These are phyloP conservation scores for Prionailurus bengalensis DNA, from an alignment of 2,113 vertebrate genomes.

Conservation along the genomic window DNA sequence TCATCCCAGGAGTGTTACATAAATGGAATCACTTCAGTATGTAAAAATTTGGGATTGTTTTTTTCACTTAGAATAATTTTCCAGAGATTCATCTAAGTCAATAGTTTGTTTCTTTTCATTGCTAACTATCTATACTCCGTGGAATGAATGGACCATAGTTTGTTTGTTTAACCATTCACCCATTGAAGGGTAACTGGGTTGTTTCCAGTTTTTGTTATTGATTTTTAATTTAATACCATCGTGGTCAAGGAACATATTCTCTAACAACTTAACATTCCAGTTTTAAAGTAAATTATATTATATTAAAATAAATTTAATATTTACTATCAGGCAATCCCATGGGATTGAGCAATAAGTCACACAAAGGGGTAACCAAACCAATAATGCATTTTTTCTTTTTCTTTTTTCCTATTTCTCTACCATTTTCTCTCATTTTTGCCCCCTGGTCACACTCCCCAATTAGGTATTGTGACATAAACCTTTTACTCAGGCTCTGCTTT, in stretches of 20 bases:
- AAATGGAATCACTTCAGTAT: not conserved
- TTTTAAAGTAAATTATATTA: not conserved
- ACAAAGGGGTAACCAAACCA: not conserved
- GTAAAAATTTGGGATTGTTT: not conserved
- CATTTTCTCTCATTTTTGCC: not conserved
- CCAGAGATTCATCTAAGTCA: not conserved
- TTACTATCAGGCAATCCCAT: not conserved
- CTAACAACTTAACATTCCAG: not conserved
- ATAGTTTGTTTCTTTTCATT: not conserved
- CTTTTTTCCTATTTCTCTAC: not conserved
- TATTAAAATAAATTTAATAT: not conserved
- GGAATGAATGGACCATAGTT: too few species aligned
- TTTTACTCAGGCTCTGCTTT: not conserved
- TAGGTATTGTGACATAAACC: not conserved
- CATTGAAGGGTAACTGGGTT: not conserved
- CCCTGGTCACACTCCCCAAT: not conserved
- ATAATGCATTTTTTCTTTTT: not conserved
- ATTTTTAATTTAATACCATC: slow-evolving; percentile 31
- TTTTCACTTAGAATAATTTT: not conserved
- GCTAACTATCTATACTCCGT: not conserved
- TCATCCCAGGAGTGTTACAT: not conserved
- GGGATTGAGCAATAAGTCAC: not conserved
- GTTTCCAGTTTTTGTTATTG: not conserved
- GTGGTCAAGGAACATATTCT: not conserved
- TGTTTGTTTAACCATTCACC: not conserved